phyloP scores from a whole-genome alignment of 2,797 vertebrate genomes.

The Sphenopsis melanotis region DNA sequence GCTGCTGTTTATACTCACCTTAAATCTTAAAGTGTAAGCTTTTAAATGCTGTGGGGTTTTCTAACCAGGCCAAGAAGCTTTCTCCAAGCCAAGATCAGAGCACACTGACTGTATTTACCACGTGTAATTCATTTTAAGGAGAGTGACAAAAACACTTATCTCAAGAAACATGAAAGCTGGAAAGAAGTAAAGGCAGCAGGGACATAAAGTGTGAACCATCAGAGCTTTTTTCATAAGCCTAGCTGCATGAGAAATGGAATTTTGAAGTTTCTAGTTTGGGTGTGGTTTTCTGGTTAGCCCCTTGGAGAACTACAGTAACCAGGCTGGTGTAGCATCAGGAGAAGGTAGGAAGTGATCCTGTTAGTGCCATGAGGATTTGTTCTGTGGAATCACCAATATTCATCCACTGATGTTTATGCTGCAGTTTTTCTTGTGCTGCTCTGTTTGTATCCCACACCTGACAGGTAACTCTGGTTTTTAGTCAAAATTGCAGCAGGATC shows the following conservation, averaged over 20 bases:
- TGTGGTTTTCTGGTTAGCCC: neutral
- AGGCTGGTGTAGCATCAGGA: neutral
- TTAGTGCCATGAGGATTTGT: neutral
- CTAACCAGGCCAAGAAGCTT: neutral
- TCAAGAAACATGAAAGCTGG: neutral
- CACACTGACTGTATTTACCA: neutral
- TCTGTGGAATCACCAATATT: neutral
- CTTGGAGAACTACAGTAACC: neutral
- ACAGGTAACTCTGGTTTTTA: neutral
- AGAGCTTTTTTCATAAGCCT: neutral
- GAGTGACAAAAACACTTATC: slow-evolving; percentile 19
- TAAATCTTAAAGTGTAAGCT: neutral
- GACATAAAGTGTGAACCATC: neutral
- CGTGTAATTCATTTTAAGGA: neutral
- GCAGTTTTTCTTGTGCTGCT: neutral
- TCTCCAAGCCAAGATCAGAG: neutral
- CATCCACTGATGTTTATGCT: neutral
- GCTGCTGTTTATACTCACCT: neutral
- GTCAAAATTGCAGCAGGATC: neutral
- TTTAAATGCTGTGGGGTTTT: neutral
- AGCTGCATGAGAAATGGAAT: neutral
- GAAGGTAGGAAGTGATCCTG: neutral
- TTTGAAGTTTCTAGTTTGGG: neutral
- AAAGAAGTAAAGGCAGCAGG: neutral
- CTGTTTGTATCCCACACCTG: neutral